Conservation (phyloP, 35 echinoderm and acorn worm genomes). For the Patiria miniata region DNA sequence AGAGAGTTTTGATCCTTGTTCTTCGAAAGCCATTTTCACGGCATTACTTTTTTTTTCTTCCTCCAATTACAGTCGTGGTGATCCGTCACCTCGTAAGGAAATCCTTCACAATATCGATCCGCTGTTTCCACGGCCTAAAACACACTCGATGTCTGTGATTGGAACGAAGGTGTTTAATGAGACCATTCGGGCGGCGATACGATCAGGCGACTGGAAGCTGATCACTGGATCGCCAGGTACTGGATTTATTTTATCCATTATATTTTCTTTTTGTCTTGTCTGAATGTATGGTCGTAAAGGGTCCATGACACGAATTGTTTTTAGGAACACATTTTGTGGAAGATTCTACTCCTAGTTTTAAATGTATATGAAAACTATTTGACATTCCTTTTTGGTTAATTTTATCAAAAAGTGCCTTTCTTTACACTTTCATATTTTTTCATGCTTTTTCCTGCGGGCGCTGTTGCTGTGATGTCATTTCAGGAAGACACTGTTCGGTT, state of each 20-base stretch:
- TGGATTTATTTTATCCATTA: no score
- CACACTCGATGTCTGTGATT: not conserved
- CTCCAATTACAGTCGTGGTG: not conserved
- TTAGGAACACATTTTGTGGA: not conserved
- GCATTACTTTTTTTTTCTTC: not conserved
- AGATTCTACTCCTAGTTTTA: not conserved
- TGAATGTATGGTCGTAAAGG: not conserved
- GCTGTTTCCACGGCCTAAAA: not conserved
- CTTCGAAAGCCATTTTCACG: no score
- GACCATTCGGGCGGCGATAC: constrained; percentile 66
- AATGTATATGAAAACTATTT: not conserved
- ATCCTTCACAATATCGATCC: constrained; percentile 84
- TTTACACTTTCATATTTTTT: no score
- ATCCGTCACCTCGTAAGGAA: constrained; percentile 48
- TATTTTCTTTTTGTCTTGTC: not conserved
- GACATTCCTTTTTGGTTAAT: no score
- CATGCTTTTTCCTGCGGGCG: no score
- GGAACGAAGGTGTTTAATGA: constrained; percentile 32
- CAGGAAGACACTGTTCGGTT: no score
- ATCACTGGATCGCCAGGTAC: constrained; percentile 69
- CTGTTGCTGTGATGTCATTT: no score
- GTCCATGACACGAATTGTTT: not conserved
- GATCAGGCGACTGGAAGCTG: constrained; percentile 83
- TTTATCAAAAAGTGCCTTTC: no score
- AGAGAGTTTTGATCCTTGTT: no score